Conservation (phyloP, 2,797 vertebrate genomes). For the Onychomys leucogaster region DNA sequence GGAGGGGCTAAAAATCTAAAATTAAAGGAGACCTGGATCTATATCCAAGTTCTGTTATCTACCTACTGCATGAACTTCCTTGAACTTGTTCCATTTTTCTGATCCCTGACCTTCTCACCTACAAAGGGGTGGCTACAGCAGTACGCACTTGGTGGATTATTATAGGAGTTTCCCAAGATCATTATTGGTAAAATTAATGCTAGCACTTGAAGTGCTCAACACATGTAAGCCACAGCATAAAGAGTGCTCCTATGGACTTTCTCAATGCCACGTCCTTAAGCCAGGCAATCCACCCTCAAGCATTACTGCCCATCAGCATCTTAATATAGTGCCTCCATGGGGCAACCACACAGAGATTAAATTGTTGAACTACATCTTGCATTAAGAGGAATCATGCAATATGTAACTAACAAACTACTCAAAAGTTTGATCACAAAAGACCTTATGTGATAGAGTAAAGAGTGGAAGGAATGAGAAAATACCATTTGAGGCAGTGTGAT, state of each 20-base stretch:
- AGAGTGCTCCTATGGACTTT: not conserved
- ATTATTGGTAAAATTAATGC: not conserved
- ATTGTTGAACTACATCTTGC: not conserved
- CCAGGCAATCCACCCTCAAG: too few species aligned
- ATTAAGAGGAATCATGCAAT: not conserved
- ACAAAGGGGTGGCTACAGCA: not conserved
- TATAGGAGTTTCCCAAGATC: not conserved
- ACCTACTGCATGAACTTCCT: not conserved
- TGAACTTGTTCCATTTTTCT: not conserved
- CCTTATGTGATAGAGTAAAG: not conserved
- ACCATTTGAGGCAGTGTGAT: not conserved
- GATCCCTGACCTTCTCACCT: not conserved
- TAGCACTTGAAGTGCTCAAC: not conserved
- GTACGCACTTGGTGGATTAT: not conserved
- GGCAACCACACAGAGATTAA: not conserved
- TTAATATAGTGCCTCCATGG: not conserved
- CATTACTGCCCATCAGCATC: not conserved
- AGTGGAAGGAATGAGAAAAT: not conserved
- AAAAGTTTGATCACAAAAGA: not conserved
- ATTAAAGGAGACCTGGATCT: not conserved
- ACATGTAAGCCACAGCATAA: not conserved
- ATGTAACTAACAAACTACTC: not conserved
- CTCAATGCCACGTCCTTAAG: not conserved
- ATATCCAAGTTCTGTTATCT: not conserved
- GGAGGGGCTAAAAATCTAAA: not conserved